These are phyloP conservation scores for Brachypterus glaber DNA, from an alignment of 2,888 invertebrate genomes.

Conservation along the genomic window DNA sequence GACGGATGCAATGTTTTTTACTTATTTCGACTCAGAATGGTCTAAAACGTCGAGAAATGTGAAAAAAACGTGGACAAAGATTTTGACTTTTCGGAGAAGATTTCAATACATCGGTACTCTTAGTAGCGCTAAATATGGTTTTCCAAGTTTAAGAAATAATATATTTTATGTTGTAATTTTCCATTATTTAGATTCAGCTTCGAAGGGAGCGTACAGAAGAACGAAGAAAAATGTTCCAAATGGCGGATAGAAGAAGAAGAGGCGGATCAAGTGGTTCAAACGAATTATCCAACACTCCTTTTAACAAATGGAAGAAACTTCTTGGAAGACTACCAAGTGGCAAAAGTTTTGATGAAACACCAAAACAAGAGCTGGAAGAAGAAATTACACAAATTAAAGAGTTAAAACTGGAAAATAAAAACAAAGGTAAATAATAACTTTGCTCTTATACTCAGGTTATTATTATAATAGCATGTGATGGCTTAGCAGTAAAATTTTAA, in stretches of 20 bases:
- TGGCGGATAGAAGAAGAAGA: conserved; percentile 61
- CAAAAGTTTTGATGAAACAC: conserved; percentile 46
- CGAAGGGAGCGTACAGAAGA: conserved; percentile 87
- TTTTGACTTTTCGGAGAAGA: too few species aligned
- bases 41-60: too few species aligned
- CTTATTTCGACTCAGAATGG: too few species aligned
- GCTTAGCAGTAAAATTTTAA: too few species aligned
- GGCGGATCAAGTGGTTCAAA: conserved; percentile 48
- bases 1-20: too few species aligned
- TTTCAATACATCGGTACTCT: too few species aligned
- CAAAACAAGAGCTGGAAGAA: conserved; percentile 29
- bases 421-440: conserved; percentile 26
- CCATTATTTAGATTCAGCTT: conserved; percentile 56
- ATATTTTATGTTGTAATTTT: not conserved
- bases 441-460: too few species aligned
- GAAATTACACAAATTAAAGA: conserved; percentile 17
- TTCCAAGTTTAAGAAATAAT: too few species aligned
- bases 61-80: too few species aligned
- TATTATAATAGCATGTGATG: too few species aligned
- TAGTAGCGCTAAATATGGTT: too few species aligned
- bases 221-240: conserved; percentile 82
- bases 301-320: conserved; percentile 61
- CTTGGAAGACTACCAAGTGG: conserved; percentile 50
- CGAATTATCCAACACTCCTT: conserved; percentile 51
- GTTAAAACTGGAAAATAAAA: conserved; percentile 23